Conservation (phyloP, 1,140 invertebrate species). For the Drosophila bifasciata region DNA sequence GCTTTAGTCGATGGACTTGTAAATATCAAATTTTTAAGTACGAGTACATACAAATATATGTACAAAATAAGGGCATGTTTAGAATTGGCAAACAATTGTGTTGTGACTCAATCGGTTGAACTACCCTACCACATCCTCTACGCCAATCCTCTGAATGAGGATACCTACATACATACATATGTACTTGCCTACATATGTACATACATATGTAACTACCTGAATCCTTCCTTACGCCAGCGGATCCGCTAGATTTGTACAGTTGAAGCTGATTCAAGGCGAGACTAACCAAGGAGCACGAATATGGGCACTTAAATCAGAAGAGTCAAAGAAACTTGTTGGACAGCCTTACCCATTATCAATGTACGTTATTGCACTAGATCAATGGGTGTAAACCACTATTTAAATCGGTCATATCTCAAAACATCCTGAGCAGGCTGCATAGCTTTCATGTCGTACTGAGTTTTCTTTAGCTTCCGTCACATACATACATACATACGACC, state of each 20-base stretch:
- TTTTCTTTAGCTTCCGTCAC: slow-evolving; percentile 6
- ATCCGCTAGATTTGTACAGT: slow-evolving; percentile 20
- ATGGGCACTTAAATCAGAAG: no score
- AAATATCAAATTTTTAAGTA: slow-evolving; percentile 81
- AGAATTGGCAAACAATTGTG: slow-evolving; percentile 75
- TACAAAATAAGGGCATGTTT: slow-evolving; percentile 78
- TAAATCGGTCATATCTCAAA: slow-evolving; percentile 41
- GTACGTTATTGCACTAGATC: no score
- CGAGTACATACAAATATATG: slow-evolving; percentile 59
- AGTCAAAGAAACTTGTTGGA: not conserved
- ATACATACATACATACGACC: not conserved
- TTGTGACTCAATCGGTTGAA: slow-evolving; percentile 41
- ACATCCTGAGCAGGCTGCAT: slow-evolving; percentile 33
- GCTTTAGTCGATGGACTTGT: slow-evolving; percentile 57
- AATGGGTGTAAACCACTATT: slow-evolving; percentile 20
- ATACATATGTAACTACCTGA: no score
- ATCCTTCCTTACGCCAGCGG: not conserved
- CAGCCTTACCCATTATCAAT: not conserved
- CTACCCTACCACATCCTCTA: not conserved
- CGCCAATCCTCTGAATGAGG: not conserved
- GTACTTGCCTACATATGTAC: no score
- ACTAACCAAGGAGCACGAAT: no score
- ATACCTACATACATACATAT: no score
- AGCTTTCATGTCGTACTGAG: slow-evolving; percentile 5
- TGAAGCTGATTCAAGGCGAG: slow-evolving; percentile 14